Percentiles rank a stretch among this genome's conserved stretches.
Evolutionary conservation across 1,140 invertebrate genomes (phyloP).

Genomic region (Nomia melanderi): DNA sequence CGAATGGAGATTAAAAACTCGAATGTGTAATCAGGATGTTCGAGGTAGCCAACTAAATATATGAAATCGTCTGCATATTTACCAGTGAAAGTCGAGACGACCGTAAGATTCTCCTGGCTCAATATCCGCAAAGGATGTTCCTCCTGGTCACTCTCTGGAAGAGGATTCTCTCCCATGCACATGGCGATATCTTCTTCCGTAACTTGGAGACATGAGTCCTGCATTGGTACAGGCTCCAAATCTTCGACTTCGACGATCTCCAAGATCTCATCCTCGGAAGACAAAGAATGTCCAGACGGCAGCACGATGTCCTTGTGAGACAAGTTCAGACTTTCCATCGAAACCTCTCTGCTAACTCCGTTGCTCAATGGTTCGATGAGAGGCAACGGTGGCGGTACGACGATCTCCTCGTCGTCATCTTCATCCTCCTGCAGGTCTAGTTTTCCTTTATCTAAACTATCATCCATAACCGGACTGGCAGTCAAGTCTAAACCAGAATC

Average conservation of each 20-base stretch:
- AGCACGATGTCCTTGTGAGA: constrained; percentile 77
- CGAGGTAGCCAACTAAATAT: not conserved
- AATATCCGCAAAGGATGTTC: constrained; percentile 93
- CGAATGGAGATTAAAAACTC: not conserved
- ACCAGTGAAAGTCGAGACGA: constrained; percentile 92
- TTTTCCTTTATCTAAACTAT: constrained; percentile 68
- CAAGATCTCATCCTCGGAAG: constrained; percentile 86
- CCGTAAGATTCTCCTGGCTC: constrained; percentile 94
- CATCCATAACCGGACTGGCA: constrained; percentile 69
- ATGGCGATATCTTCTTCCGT: constrained; percentile 95
- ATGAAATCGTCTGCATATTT: constrained; percentile 31
- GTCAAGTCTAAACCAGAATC: constrained; percentile 62
- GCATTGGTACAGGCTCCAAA: constrained; percentile 89
- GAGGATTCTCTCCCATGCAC: constrained; percentile 90
- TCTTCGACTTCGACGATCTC: constrained; percentile 93
- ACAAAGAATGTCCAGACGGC: constrained; percentile 76
- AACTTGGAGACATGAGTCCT: constrained; percentile 92
- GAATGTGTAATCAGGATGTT: not conserved
- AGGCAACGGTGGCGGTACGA: constrained; percentile 88
- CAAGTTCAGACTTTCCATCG: constrained; percentile 88
- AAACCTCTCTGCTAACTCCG: constrained; percentile 86
- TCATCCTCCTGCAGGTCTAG: constrained; percentile 78
- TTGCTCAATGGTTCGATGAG: constrained; percentile 87
- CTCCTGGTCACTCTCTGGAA: constrained; percentile 87
- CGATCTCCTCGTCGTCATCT: constrained; percentile 88